Base-by-base conservation (phyloP, 2,797 vertebrate species). In the Hephaestus fuliginosus region DNA sequence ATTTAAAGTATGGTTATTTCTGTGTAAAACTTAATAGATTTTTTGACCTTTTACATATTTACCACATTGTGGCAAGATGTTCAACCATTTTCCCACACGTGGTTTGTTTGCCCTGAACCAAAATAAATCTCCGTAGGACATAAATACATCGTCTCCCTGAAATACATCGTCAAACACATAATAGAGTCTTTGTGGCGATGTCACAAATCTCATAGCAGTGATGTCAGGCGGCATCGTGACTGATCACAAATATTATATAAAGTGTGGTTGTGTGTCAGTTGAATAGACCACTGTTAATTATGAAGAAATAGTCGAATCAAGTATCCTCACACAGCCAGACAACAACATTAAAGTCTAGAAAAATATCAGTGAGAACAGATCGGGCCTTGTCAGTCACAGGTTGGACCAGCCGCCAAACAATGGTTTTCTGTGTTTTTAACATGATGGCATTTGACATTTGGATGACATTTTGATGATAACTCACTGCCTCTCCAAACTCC, bases 361-460 rank as follows among this genome's bases (percentile, higher is more conserved):
- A 65, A 78, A 73, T 67, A 58, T 76, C 68, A 52, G 0, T 8
- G 64, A 73, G 64, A 80, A 87, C 64, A 84, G 51, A 80, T 48
- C n/a, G 18, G 63, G 76, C 57, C 41, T 81, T 62, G 75, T 83
- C 36, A 68, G 61, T 51, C 61, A 7, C 56, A 68, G 36, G 28
- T 69, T 20, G 44, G 8, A 61, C 44, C 33, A 58, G 22, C 64
- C 52, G 18, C 52, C 20, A 60, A 69, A 80, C 78, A 87, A 49
- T 49, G 76, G 56, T 52, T 53, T 9, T 1, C 72, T 79, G 7
- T 81, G 55, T 56, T 41, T 70, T 39, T 74, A 53, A 41, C 51
- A 83, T 48, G 67, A 30, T 65, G 69, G 17, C 22, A 2, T 71
- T 73, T 84, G 78, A 63, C 70, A 81, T 77, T 85, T 84, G 44